Base-by-base conservation (phyloP, 2,888 invertebrate species). In the Nymphalis urticae region DNA sequence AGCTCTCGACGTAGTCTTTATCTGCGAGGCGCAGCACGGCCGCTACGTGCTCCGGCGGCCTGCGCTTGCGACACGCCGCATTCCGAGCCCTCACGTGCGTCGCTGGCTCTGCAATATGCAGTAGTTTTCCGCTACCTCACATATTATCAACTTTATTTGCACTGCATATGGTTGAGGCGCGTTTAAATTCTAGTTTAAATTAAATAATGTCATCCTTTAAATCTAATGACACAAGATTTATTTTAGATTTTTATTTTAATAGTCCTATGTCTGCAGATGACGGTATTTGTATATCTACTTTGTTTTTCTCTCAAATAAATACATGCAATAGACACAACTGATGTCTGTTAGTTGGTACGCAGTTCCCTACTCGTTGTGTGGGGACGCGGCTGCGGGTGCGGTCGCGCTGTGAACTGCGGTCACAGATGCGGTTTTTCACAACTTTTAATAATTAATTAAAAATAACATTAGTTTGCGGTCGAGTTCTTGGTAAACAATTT, bases 401-500 rank as follows among this genome's bases (percentile, higher is more conserved):
- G 54, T n/a, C 27, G 32, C 36, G 36, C n/a, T 19, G 36, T 9
- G 62, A 36, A 7, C 48, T 64, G 68, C 64, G 68, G 68, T 68
- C 48, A 19, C 48, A 42, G 21, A 50, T 32, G 36, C 42, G 62
- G 62, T 62, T 47, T 27, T 36, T 62, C 36, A 53, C 48, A 62
- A 66, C 56, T 50, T 66, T 27, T 70, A 67, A 70, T 67, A 64
- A 70, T 27, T 54, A 70, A 67, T 70, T 70, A 70, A 42, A 70
- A 54, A 56, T 70, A 70, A 63, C 70, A 60, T 61, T 66, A 61
- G 59, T 53, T 51, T 70, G 70, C 66, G 70, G 70, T 70, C 17
- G 36, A 5, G 58, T 42, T 19, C 42, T 7, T 27, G 27, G 54
- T 50, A 48, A 32, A 48, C 56, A 32, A 48, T 53, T 54, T 66